A percentile compares a stretch with the other conserved stretches of the same genome.
phyloP scores from a whole-genome alignment of 92 coral and sea anemone species.

The Meandrina meandrites region DNA sequence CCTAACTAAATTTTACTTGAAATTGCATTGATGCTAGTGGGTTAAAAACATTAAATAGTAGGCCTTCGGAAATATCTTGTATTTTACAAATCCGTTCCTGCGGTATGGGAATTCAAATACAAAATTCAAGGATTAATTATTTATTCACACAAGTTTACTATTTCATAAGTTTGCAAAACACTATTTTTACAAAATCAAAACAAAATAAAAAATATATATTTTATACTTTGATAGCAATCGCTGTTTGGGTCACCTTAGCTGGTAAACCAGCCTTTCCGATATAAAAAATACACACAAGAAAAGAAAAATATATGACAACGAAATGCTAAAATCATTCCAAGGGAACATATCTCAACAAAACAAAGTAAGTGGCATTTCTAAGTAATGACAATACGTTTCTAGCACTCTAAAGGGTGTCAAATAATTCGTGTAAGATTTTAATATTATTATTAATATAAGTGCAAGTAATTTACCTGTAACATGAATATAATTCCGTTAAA shows the following conservation, averaged over 20 bases:
- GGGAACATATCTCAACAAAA: background rate
- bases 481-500: background rate
- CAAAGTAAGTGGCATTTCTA: background rate
- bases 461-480: background rate
- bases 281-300: background rate
- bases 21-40: background rate
- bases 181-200: background rate
- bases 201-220: background rate
- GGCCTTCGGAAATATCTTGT: background rate
- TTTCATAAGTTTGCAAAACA: background rate
- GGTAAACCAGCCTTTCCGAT: background rate
- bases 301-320: background rate
- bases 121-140: background rate
- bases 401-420: background rate
- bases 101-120: background rate
- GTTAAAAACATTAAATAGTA: constrained; percentile 9
- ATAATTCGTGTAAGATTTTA: background rate
- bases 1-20: constrained; percentile 5
- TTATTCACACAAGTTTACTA: background rate
- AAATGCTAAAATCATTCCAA: background rate
- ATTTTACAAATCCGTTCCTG: constrained; percentile 13
- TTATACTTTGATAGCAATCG: background rate
- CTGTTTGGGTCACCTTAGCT: background rate
- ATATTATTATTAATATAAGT: background rate
- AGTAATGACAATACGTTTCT: background rate